A percentile compares a stretch with the other conserved stretches of the same genome.
These are phyloP conservation scores for Lottia gigantea DNA, from an alignment of 2,888 invertebrate genomes.

Conservation along the genomic window DNA sequence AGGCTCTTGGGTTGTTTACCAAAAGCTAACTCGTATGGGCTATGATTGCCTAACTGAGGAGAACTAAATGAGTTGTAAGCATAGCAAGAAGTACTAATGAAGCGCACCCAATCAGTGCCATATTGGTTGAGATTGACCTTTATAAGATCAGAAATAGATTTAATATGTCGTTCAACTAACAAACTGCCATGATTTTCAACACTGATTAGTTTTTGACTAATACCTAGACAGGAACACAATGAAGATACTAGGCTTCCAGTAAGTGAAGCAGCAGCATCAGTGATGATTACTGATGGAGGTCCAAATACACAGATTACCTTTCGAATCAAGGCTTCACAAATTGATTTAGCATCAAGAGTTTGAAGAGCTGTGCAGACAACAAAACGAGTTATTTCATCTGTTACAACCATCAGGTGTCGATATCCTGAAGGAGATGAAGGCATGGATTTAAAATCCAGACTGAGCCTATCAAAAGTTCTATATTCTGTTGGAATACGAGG, in stretches of 20 bases:
- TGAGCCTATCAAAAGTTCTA: neutral
- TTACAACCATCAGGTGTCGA: neutral
- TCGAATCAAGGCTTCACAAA: neutral
- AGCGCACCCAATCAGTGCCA: conserved; percentile 4
- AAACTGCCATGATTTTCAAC: neutral
- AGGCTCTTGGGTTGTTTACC: neutral
- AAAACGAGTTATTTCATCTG: neutral
- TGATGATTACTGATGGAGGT: conserved; percentile 1
- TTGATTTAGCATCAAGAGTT: neutral
- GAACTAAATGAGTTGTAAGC: conserved; percentile 1
- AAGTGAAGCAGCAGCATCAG: neutral
- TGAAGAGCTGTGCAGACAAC: neutral
- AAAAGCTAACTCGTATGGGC: neutral
- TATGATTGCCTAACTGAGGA: neutral
- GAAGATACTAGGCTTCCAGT: neutral
- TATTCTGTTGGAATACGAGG: neutral
- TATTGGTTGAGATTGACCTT: neutral
- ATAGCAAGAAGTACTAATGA: neutral
- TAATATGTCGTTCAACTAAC: neutral
- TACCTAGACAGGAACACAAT: neutral
- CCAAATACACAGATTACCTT: neutral
- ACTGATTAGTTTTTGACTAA: neutral
- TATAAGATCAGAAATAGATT: conserved; percentile 1
- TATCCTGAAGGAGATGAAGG: neutral
- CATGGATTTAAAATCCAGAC: neutral